Conservation (phyloP, 2,888 invertebrate species). For the Bugulina stolonifera region DNA sequence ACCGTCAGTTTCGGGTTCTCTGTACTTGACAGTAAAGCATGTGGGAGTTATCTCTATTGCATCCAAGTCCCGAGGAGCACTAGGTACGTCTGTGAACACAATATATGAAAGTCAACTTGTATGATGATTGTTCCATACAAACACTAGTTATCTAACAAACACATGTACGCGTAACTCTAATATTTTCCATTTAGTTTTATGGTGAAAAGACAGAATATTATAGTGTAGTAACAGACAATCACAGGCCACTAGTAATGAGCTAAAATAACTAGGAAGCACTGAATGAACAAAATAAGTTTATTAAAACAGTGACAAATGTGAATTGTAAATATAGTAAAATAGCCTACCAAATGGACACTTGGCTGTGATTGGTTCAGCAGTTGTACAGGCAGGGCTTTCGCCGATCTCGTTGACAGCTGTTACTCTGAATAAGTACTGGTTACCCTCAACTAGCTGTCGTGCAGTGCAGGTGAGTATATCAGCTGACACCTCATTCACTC, state of each 20-base stretch:
- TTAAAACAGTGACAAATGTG: too few species aligned
- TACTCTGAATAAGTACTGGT: conserved; percentile 79
- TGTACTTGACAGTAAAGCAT: conserved; percentile 58
- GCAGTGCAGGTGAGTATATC: conserved; percentile 34
- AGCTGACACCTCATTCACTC: conserved; percentile 38
- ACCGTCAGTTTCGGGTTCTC: conserved; percentile 37
- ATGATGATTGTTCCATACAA: too few species aligned
- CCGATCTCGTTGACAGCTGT: conserved; percentile 80
- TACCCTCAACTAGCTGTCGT: conserved; percentile 65
- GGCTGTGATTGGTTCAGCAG: conserved; percentile 62
- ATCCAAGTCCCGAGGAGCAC: conserved; percentile 25
- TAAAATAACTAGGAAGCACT: too few species aligned
- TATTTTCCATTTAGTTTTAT: too few species aligned
- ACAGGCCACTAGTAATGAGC: too few species aligned
- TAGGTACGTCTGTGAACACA: conserved; percentile 26
- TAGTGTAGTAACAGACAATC: too few species aligned
- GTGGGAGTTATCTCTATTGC: conserved; percentile 51
- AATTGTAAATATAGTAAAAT: too few species aligned
- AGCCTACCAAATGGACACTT: conserved; percentile 58
- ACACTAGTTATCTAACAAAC: too few species aligned
- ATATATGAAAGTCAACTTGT: too few species aligned
- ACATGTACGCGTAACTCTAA: too few species aligned
- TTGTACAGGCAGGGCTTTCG: conserved; percentile 71
- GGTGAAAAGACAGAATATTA: too few species aligned
- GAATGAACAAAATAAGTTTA: too few species aligned